Evolutionary conservation across 2,113 vertebrate species (phyloP), one percentile per base, ranked within the genome.

Genomic region (Paramormyrops kingsleyae): DNA sequence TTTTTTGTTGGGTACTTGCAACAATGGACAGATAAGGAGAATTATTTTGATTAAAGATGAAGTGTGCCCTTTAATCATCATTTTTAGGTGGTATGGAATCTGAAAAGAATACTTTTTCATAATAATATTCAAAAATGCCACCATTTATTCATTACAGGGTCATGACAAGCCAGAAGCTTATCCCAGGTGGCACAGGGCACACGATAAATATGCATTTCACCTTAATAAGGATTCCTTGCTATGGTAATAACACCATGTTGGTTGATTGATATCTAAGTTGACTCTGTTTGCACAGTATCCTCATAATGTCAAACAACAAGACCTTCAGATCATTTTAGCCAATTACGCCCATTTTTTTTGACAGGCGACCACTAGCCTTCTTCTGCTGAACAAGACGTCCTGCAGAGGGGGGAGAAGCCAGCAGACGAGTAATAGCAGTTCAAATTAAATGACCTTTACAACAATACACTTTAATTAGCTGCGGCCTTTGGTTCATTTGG

Each of bases 381-480:
- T 46, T 70, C 53, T 59, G 66, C 53, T 31, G 50, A 84, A 62
- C 35, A 35, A 44, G 53, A 47, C 53, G 2, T 89, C 83, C 89
- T 21, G n/a, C 59, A n/a, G 89, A 87, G 83, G 52, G 53, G 47
- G 62, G n/a, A 0, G 46, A 53, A 13, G 62, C 27, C 19, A 77
- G 19, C 85, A 90, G 59, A 74, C 0, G 46, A 87, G 31, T 15
- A 6, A 44, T 2, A 44, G 66, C 39, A 44, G 87, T 80, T 77
- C 85, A 80, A 44, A 87, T 90, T 49, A 90, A 87, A 39, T 87
- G 89, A 90, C 89, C 85, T 90, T 90, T 90, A 87, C 27, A 52
- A 47, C 50, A 47, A 90, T 80, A 3, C 19, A 42, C 49, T 87
- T 31, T 87, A 87, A 90, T 90, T 87, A 87, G 74, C 17, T 47